Evolutionary conservation across 2,888 invertebrate species (phyloP).

Genomic region (Opisthograptis luteolata): DNA sequence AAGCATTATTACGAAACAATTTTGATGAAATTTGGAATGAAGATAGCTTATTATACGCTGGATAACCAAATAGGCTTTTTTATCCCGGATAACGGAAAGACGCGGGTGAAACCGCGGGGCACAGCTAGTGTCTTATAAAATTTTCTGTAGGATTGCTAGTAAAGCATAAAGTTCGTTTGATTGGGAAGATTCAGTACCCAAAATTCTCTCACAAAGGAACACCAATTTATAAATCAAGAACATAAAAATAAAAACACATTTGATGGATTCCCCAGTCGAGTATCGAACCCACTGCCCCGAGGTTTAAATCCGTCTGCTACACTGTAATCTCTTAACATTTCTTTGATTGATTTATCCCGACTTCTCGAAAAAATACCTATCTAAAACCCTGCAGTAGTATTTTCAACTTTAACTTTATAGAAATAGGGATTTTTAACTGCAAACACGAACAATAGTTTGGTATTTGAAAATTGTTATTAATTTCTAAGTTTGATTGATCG

Average conservation of each 20-base stretch:
- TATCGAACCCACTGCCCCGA: conserved; percentile 52
- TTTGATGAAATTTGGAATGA: no score
- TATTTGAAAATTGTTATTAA: conserved; percentile 8
- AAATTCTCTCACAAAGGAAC: conserved; percentile 8
- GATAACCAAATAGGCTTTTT: no score
- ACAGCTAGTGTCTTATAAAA: no score
- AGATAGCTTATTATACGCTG: no score
- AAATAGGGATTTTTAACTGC: conserved; percentile 22
- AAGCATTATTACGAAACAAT: no score
- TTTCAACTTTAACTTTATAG: conserved; percentile 3
- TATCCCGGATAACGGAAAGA: no score
- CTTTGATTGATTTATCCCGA: conserved; percentile 50
- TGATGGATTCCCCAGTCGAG: conserved; percentile 66
- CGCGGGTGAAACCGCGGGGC: no score
- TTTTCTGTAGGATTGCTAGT: no score
- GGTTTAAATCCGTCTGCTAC: conserved; percentile 41
- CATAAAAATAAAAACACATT: conserved; percentile 59
- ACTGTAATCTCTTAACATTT: conserved; percentile 48
- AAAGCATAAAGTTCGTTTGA: no score
- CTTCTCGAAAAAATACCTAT: conserved; percentile 15
- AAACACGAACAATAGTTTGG: no score
- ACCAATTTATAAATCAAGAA: conserved; percentile 36
- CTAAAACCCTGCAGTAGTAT: neutral
- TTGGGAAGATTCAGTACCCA: no score
- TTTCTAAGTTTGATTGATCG: conserved; percentile 45